Percentiles rank a stretch among this genome's conserved stretches.
These are phyloP conservation scores for Arctocebus calabarensis DNA, from an alignment of 2,797 vertebrate species.

Conservation along the genomic window DNA sequence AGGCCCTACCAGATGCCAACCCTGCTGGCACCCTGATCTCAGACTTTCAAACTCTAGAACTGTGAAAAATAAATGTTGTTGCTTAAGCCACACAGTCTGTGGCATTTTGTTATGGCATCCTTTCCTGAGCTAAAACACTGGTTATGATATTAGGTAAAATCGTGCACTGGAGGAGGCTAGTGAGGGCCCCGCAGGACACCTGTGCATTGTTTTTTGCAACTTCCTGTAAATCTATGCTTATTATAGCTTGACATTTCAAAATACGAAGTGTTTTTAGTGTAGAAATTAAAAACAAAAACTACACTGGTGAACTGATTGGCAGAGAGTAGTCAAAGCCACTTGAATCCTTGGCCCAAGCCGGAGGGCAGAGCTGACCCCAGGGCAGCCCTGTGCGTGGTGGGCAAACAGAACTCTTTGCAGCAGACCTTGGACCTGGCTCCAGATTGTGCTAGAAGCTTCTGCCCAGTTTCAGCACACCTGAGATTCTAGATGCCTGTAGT, in stretches of 20 bases:
- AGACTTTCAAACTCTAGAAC: neutral
- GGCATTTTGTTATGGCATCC: neutral
- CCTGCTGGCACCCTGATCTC: too few species aligned
- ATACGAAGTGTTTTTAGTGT: neutral
- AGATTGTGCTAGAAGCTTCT: neutral
- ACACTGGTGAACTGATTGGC: neutral
- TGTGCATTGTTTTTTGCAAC: neutral
- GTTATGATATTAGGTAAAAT: neutral
- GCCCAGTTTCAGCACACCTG: fast-evolving
- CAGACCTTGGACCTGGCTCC: too few species aligned
- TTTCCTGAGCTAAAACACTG: neutral
- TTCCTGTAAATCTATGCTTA: neutral
- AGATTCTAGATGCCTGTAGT: too few species aligned
- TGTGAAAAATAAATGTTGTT: neutral
- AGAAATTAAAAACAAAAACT: constrained; percentile 12
- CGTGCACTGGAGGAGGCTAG: neutral
- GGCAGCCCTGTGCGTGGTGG: too few species aligned
- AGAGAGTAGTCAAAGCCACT: neutral
- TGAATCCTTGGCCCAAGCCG: too few species aligned
- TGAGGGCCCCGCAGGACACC: neutral
- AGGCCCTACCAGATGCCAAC: neutral
- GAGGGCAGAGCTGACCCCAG: too few species aligned
- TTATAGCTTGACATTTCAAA: neutral
- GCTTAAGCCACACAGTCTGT: neutral
- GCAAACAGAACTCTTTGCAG: too few species aligned